Percentiles rank a stretch among this genome's conserved stretches.
phyloP scores from a whole-genome alignment of 2,797 vertebrate species.

The Bovichtus variegatus region DNA sequence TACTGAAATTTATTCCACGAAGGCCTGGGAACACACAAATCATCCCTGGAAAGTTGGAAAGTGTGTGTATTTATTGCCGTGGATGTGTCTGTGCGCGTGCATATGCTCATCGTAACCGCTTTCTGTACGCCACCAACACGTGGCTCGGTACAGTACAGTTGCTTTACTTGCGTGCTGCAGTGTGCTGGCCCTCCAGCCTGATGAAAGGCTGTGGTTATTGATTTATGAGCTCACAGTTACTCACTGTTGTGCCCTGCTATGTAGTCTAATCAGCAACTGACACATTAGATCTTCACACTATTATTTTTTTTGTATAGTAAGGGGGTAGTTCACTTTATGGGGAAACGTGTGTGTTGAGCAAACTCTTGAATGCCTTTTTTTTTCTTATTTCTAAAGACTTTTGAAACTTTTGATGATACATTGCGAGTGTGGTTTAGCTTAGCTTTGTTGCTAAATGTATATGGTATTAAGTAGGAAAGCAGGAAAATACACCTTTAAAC shows the following conservation, averaged over 20 bases:
- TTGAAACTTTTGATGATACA: constrained; percentile 9
- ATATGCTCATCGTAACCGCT: constrained; percentile 45
- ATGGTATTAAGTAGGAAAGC: too few species aligned
- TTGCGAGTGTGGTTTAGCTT: neutral
- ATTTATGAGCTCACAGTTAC: constrained; percentile 71
- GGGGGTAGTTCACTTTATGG: neutral
- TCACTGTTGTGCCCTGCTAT: constrained; percentile 62
- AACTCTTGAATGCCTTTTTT: neutral
- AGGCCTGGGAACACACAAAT: constrained; percentile 60
- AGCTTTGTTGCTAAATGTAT: neutral
- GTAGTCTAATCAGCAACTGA: constrained; percentile 68
- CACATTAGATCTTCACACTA: constrained; percentile 44
- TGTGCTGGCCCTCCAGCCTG: constrained; percentile 55
- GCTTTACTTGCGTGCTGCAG: constrained; percentile 51
- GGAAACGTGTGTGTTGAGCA: neutral
- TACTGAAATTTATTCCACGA: constrained; percentile 69
- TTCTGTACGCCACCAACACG: constrained; percentile 28
- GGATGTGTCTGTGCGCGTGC: constrained; percentile 6
- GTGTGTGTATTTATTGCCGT: constrained; percentile 51
- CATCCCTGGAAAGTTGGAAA: constrained; percentile 69
- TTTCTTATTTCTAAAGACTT: neutral
- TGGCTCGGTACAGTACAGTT: constrained; percentile 43
- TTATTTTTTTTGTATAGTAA: constrained; percentile 38
- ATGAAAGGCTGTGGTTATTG: constrained; percentile 72
- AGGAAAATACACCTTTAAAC: too few species aligned